Conservation (phyloP, 37 sponge, comb jelly and placozoan genomes). For the Ephydatia muelleri region DNA sequence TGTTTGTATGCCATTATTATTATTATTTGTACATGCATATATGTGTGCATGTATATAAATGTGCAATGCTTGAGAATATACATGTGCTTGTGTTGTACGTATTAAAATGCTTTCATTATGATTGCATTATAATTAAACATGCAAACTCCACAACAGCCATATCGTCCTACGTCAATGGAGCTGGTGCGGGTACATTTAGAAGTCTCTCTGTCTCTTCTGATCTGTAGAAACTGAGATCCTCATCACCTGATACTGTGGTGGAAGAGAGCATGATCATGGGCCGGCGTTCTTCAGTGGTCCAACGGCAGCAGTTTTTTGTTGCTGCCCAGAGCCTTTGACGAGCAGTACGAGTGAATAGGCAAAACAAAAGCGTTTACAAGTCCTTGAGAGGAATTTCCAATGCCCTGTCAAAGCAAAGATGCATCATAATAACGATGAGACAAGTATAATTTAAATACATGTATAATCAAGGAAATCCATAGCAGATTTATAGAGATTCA, state of each 20-base stretch:
- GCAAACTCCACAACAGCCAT: not conserved
- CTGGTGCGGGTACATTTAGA: not conserved
- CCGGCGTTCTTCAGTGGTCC: not conserved
- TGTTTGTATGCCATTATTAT: too few species aligned
- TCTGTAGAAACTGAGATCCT: not conserved
- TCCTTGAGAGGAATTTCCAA: constrained; percentile 58
- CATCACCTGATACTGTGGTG: not conserved
- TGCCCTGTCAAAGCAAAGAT: constrained; percentile 19
- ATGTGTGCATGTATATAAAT: too few species aligned
- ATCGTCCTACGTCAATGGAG: not conserved
- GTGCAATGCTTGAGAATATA: too few species aligned
- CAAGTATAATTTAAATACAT: too few species aligned
- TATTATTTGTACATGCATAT: too few species aligned
- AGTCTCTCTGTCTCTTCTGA: not conserved
- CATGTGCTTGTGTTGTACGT: too few species aligned
- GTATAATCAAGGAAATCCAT: too few species aligned
- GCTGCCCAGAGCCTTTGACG: constrained; percentile 21
- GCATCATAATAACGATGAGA: not conserved
- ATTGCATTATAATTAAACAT: too few species aligned
- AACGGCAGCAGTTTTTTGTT: not conserved
- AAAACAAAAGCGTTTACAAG: constrained; percentile 55
- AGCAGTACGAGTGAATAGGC: constrained; percentile 27
- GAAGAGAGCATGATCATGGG: not conserved
- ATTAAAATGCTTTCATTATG: too few species aligned
- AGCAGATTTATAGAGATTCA: too few species aligned